Evolutionary conservation across 2,113 vertebrate species (phyloP).

Genomic region (Pleuronectes platessa): DNA sequence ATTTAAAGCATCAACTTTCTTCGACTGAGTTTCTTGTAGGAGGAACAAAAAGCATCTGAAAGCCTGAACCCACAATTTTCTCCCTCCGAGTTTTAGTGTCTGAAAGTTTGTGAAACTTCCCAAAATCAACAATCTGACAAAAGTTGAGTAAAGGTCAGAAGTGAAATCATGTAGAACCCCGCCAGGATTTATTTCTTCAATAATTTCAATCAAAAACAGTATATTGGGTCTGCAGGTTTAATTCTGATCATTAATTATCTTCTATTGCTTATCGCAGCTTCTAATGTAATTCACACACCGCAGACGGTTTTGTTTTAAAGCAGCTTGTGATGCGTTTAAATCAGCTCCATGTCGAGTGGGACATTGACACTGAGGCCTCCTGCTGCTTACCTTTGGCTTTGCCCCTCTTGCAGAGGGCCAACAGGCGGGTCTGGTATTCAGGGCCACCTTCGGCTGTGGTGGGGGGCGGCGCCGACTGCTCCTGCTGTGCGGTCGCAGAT

Average conservation of each 20-base stretch:
- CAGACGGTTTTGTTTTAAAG: not conserved
- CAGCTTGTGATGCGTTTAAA: not conserved
- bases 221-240: too few relatives aligned
- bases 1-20: too few relatives aligned
- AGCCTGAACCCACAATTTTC: too few relatives aligned
- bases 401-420: constrained; percentile 77
- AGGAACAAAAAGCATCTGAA: too few relatives aligned
- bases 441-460: rapidly evolving
- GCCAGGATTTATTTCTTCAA: too few relatives aligned
- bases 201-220: too few relatives aligned
- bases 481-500: constrained; percentile 1
- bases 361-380: not conserved
- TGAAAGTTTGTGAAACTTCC: too few relatives aligned
- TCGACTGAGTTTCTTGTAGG: too few relatives aligned
- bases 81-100: too few relatives aligned
- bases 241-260: too few relatives aligned
- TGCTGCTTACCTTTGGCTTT: constrained; percentile 80
- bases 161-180: too few relatives aligned
- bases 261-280: not conserved
- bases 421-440: constrained; percentile 58
- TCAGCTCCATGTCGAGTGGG: not conserved
- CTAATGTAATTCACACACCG: not conserved
- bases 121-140: too few relatives aligned
- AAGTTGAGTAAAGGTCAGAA: not conserved
- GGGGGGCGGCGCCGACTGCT: not conserved